Evolutionary conservation across 2,888 invertebrate species (phyloP).

Genomic region (Pyrochroa serraticornis): DNA sequence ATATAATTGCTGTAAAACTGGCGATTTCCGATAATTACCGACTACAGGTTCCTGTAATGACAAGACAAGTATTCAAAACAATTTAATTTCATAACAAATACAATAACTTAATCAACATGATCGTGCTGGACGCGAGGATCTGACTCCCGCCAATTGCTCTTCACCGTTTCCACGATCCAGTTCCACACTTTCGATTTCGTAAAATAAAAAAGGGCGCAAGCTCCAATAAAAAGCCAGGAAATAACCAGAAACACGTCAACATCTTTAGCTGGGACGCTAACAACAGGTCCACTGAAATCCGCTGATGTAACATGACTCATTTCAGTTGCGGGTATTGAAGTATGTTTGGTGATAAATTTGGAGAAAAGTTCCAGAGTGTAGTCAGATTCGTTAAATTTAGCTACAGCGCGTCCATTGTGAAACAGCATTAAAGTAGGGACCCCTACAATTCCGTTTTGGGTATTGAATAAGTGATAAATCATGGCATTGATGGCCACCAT

Average conservation of each 20-base stretch:
- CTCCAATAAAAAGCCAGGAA: conserved; percentile 84
- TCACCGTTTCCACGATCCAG: conserved; percentile 81
- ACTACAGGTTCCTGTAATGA: not conserved
- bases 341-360: conserved; percentile 77
- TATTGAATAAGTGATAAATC: conserved; percentile 82
- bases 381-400: conserved; percentile 82
- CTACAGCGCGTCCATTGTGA: conserved; percentile 85
- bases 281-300: conserved; percentile 82
- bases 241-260: conserved; percentile 82
- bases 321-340: conserved; percentile 69
- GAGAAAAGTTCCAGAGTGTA: conserved; percentile 80
- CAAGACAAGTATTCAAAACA: not conserved
- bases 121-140: conserved; percentile 82
- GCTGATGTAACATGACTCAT: conserved; percentile 73
- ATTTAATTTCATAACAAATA: not conserved
- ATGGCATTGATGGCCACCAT: conserved; percentile 90
- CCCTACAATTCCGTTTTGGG: conserved; percentile 89
- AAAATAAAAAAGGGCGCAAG: conserved; percentile 76
- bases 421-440: conserved; percentile 89
- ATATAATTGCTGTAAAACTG: too few species aligned
- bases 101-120: conserved; percentile 60
- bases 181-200: conserved; percentile 78
- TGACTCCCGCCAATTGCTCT: conserved; percentile 87
- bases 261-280: conserved; percentile 75
- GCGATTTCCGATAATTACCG: too few species aligned